Evolutionary conservation across 2,797 vertebrate genomes (phyloP).

Genomic region (Dendrocincla fuliginosa): DNA sequence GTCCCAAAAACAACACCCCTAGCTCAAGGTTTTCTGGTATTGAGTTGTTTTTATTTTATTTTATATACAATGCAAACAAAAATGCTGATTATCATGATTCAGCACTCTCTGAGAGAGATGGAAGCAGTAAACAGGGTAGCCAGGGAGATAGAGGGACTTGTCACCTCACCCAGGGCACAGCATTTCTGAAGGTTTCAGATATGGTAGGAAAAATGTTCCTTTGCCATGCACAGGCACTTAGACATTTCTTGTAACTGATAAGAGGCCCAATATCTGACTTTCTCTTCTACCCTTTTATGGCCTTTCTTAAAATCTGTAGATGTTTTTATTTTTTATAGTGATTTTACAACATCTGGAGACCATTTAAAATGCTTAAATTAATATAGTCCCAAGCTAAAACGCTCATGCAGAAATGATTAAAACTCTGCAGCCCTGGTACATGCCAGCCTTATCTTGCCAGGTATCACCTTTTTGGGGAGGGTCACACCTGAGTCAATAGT

Average conservation of each 20-base stretch:
- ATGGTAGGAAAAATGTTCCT: background rate
- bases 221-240: background rate
- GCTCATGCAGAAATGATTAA: background rate
- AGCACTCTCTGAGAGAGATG: background rate
- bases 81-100: conserved; percentile 22
- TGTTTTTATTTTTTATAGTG: background rate
- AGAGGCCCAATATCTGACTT: background rate
- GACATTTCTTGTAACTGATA: background rate
- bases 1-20: conserved; percentile 1
- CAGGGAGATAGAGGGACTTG: background rate
- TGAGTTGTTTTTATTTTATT: conserved; percentile 36
- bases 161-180: background rate
- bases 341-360: background rate
- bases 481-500: background rate
- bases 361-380: background rate
- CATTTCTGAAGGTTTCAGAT: background rate
- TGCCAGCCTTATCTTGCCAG: background rate
- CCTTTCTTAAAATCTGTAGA: background rate
- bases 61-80: conserved; percentile 17
- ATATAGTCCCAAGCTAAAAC: background rate
- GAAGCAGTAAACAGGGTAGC: background rate
- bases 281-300: background rate
- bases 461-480: background rate
- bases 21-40: conserved; percentile 29
- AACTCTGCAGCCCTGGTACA: background rate